Conservation (phyloP, 1,140 invertebrate species). For the Musca vetustissima region DNA sequence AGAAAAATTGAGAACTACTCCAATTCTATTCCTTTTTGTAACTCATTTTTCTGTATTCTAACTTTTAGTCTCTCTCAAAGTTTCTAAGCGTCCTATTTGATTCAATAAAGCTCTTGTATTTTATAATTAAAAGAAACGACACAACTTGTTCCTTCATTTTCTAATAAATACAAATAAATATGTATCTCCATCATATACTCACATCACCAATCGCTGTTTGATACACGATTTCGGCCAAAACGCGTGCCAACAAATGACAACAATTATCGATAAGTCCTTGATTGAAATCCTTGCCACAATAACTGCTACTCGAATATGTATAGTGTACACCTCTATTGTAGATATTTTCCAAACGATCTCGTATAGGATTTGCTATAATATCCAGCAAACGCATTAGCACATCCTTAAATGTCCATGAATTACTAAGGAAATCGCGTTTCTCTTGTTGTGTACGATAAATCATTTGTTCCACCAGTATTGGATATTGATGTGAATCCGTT, state of each 20-base stretch:
- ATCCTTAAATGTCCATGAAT: slow-evolving; percentile 78
- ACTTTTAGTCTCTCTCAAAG: too few relatives aligned
- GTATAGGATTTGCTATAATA: slow-evolving; percentile 78
- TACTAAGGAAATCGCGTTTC: slow-evolving; percentile 57
- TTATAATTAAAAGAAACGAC: too few relatives aligned
- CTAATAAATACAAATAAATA: too few relatives aligned
- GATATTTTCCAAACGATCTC: slow-evolving; percentile 59
- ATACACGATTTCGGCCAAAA: slow-evolving; percentile 86
- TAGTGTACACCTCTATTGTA: slow-evolving; percentile 45
- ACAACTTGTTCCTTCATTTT: too few relatives aligned
- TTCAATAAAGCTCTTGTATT: too few relatives aligned
- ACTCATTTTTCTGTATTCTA: too few relatives aligned
- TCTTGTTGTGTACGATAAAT: slow-evolving; percentile 70
- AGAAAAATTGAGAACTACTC: too few relatives aligned
- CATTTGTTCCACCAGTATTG: slow-evolving; percentile 80
- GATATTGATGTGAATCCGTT: slow-evolving; percentile 73
- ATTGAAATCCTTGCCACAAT: slow-evolving; percentile 43
- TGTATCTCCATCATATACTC: slow-evolving; percentile 10
- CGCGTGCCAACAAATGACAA: slow-evolving; percentile 80
- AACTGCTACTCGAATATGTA: slow-evolving; percentile 27
- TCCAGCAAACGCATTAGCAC: slow-evolving; percentile 81
- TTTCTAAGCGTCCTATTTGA: too few relatives aligned
- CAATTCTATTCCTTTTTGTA: too few relatives aligned
- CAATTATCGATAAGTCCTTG: slow-evolving; percentile 74
- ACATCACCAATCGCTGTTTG: slow-evolving; percentile 59